Evolutionary conservation across 2,797 vertebrate genomes (phyloP).

Genomic region (Epinephelus malabaricus): DNA sequence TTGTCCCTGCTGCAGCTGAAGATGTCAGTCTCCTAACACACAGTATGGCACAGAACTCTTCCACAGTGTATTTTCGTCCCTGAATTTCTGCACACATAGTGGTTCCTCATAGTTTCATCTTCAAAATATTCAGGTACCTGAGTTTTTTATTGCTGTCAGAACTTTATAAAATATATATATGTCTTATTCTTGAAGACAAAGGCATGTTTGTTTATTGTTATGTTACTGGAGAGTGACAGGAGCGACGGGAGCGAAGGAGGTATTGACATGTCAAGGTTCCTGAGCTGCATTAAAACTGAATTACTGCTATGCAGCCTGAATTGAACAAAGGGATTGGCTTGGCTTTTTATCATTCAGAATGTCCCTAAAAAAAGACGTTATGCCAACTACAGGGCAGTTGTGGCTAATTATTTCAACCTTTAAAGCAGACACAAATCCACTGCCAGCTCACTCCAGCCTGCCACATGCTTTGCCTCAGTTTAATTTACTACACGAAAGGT

Average conservation of each 20-base stretch:
- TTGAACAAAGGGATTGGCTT: conserved; percentile 7
- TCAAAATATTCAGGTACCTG: conserved; percentile 11
- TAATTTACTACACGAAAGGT: conserved; percentile 46
- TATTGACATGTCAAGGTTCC: conserved; percentile 21
- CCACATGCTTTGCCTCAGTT: conserved; percentile 32
- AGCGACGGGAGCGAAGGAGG: conserved; percentile 3
- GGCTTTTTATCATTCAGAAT: conserved; percentile 20
- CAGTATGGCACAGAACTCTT: neutral
- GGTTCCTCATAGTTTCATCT: neutral
- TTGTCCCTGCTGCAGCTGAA: neutral
- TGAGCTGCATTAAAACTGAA: conserved; percentile 24
- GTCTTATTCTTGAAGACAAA: conserved; percentile 8
- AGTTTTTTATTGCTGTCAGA: conserved; percentile 4
- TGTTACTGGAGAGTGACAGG: conserved; percentile 20
- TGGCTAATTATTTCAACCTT: conserved; percentile 50
- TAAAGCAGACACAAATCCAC: conserved; percentile 51
- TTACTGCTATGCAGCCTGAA: conserved; percentile 14
- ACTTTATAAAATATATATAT: conserved; percentile 27
- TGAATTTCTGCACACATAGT: conserved; percentile 11
- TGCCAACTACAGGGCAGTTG: conserved; percentile 17
- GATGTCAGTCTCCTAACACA: neutral
- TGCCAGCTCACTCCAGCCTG: conserved; percentile 39
- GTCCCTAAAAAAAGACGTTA: conserved; percentile 5
- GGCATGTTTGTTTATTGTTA: conserved; percentile 17
- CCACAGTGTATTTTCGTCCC: neutral